phyloP scores from a whole-genome alignment of 1,140 invertebrate species.

The Drosophila sp. region DNA sequence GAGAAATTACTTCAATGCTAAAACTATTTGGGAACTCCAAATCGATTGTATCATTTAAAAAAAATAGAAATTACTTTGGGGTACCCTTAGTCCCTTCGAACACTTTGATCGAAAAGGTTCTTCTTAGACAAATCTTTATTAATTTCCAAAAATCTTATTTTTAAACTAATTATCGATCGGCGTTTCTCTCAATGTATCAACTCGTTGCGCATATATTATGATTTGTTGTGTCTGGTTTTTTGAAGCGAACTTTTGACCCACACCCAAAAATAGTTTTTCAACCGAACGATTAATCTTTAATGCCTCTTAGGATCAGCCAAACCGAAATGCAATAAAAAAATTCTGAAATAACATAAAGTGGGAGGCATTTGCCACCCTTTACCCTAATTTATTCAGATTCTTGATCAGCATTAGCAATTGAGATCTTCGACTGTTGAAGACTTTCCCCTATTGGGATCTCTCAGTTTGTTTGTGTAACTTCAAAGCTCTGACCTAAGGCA shows the following conservation, averaged over 20 bases:
- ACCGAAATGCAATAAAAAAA: background rate
- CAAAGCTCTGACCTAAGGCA: background rate
- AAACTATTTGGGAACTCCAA: no score
- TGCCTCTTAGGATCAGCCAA: background rate
- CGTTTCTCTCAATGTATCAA: background rate
- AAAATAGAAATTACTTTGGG: no score
- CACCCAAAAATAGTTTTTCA: constrained; percentile 1
- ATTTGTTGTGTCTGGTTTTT: constrained; percentile 6
- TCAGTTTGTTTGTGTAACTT: no score
- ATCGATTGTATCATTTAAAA: no score
- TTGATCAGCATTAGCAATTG: no score
- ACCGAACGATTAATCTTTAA: background rate
- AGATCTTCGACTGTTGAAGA: no score
- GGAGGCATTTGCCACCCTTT: background rate
- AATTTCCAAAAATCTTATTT: no score
- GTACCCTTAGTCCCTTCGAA: no score
- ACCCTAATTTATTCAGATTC: background rate
- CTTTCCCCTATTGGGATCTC: no score
- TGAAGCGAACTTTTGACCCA: background rate
- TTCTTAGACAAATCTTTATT: no score
- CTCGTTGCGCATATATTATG: background rate
- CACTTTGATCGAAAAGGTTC: no score
- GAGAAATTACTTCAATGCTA: background rate
- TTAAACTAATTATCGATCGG: background rate
- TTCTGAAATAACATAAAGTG: background rate